A percentile compares a stretch with the other conserved stretches of the same genome.
These are phyloP conservation scores for Thaumatotibia leucotreta DNA, from an alignment of 1,140 invertebrate species.

Conservation along the genomic window DNA sequence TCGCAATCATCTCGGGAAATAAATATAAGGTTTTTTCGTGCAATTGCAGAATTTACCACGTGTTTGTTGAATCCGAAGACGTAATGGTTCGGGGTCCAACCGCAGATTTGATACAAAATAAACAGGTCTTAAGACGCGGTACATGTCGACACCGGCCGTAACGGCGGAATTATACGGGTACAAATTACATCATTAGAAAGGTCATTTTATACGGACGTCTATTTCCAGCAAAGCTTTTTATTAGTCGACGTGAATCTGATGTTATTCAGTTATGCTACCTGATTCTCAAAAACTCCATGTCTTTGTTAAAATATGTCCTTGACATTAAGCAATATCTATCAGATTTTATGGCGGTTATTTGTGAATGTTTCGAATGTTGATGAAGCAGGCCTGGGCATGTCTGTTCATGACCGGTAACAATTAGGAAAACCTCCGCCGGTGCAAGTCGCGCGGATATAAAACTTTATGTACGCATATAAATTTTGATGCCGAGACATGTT, in stretches of 20 bases:
- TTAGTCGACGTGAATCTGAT: constrained; percentile 15
- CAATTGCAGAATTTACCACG: constrained; percentile 22
- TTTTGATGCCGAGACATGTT: constrained; percentile 75
- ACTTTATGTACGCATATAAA: constrained; percentile 76
- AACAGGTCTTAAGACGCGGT: constrained; percentile 14
- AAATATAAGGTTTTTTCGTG: constrained; percentile 8
- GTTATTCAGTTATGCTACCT: background rate
- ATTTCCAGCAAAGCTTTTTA: constrained; percentile 22
- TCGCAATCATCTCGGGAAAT: constrained; percentile 27
- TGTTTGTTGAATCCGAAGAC: background rate
- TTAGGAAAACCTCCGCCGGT: constrained; percentile 62
- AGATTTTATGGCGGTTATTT: constrained; percentile 24
- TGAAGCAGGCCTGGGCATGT: constrained; percentile 27
- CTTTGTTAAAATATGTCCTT: background rate
- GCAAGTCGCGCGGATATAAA: constrained; percentile 73
- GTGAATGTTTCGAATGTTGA: constrained; percentile 37
- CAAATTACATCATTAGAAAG: constrained; percentile 53
- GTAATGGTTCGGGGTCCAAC: background rate
- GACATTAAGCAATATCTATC: background rate
- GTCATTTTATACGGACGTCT: constrained; percentile 29
- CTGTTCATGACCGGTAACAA: constrained; percentile 68
- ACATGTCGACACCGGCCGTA: constrained; percentile 34
- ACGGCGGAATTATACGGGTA: constrained; percentile 45
- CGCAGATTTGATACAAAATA: constrained; percentile 12
- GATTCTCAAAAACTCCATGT: background rate